These are phyloP conservation scores for Scalopus aquaticus DNA, from an alignment of 2,113 vertebrate species.

Conservation along the genomic window DNA sequence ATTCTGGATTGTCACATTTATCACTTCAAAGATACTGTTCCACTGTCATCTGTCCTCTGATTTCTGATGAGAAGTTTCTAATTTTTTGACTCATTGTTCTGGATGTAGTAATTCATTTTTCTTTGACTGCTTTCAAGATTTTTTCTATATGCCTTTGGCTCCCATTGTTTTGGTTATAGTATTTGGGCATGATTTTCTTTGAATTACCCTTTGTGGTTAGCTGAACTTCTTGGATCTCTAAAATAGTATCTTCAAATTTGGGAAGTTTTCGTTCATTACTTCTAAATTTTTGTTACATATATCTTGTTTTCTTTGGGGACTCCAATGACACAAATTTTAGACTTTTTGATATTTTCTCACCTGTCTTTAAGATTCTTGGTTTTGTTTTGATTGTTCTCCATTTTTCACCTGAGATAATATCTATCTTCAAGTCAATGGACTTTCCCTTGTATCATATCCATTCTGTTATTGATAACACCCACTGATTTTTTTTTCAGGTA, in stretches of 20 bases:
- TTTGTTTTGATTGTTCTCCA: not conserved
- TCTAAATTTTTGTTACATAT: not conserved
- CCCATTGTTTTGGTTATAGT: not conserved
- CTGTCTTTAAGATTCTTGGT: not conserved
- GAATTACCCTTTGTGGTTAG: not conserved
- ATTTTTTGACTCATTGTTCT: not conserved
- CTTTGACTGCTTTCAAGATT: not conserved
- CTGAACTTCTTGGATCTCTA: not conserved
- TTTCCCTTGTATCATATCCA: not conserved
- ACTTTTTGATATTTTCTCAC: not conserved
- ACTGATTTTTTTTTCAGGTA: not conserved
- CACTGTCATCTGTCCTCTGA: not conserved
- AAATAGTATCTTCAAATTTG: slow-evolving; percentile 3
- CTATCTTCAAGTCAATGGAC: not conserved
- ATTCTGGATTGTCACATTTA: slow-evolving; percentile 31
- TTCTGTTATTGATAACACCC: not conserved
- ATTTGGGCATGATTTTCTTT: not conserved
- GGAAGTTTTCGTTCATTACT: not conserved
- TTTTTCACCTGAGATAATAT: not conserved
- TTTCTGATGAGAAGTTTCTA: not conserved
- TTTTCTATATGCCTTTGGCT: not conserved
- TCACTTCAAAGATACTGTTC: not conserved
- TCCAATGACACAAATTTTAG: not conserved
- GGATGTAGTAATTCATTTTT: not conserved
- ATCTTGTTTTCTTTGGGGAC: not conserved